A percentile compares a stretch with the other conserved stretches of the same genome.
Conservation (phyloP, 2,888 invertebrate genomes). For the Xanthorhoe designata region DNA sequence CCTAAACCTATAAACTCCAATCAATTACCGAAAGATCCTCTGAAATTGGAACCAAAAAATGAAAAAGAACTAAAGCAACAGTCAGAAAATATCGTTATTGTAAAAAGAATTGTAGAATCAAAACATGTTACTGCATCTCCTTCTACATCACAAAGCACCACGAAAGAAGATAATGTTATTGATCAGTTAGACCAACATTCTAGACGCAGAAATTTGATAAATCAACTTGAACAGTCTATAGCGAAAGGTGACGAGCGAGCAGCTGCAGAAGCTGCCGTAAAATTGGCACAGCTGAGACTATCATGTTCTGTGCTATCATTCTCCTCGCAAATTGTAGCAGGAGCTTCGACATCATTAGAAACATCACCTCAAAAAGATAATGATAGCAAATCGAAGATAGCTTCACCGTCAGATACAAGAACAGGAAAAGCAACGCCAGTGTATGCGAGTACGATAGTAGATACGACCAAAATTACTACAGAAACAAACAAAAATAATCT, state of each 20-base stretch:
- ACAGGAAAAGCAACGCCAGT: background rate
- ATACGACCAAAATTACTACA: constrained; percentile 2
- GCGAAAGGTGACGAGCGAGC: constrained; percentile 90
- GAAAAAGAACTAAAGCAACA: constrained; percentile 24
- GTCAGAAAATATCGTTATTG: constrained; percentile 28
- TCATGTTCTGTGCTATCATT: constrained; percentile 88
- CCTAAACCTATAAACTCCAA: constrained; percentile 1
- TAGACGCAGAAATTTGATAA: constrained; percentile 82
- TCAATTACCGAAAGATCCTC: constrained; percentile 5
- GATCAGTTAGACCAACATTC: constrained; percentile 58
- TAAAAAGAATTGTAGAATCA: constrained; percentile 22
- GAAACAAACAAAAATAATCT: constrained; percentile 1
- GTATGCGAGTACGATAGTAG: background rate
- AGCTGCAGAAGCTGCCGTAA: constrained; percentile 91
- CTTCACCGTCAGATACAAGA: background rate
- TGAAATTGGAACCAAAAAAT: constrained; percentile 21
- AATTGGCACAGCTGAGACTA: constrained; percentile 91
- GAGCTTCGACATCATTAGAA: constrained; percentile 47
- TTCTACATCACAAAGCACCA: constrained; percentile 15
- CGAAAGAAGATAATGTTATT: constrained; percentile 14
- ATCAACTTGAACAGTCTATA: constrained; percentile 91
- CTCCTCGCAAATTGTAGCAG: constrained; percentile 74
- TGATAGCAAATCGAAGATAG: constrained; percentile 22
- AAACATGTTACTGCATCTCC: constrained; percentile 1
- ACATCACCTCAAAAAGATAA: constrained; percentile 1